These are phyloP conservation scores for Sturmia bella DNA, from an alignment of 2,888 invertebrate species.

Conservation along the genomic window DNA sequence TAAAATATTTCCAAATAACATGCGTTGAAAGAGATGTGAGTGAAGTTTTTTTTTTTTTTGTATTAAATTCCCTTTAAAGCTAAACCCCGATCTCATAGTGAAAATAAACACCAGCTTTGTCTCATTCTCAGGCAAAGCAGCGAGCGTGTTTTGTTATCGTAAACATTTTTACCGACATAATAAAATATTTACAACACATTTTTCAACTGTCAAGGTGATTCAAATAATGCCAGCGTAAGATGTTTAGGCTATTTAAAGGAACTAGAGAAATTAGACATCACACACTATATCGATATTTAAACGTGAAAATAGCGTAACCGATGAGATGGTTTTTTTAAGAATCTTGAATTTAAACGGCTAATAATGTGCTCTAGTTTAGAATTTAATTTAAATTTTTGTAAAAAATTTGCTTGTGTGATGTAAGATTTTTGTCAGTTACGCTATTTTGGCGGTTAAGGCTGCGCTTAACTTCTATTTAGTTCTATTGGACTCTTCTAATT, in stretches of 20 bases:
- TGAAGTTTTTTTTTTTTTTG: conserved; percentile 28
- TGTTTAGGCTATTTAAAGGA: background rate
- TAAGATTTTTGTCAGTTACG: too few species aligned
- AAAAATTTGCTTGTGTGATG: too few species aligned
- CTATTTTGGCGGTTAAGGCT: too few species aligned
- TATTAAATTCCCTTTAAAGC: conserved; percentile 8
- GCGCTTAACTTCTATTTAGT: too few species aligned
- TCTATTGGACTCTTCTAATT: too few species aligned
- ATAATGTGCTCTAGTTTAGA: too few species aligned
- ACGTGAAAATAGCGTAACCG: too few species aligned
- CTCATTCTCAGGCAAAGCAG: conserved; percentile 5
- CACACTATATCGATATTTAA: too few species aligned
- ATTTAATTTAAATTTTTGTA: too few species aligned
- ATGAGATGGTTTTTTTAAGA: too few species aligned
- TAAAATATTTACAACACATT: conserved; percentile 56
- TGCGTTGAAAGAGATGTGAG: conserved; percentile 4
- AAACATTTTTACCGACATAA: conserved; percentile 53
- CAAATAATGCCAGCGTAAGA: background rate
- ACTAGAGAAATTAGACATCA: too few species aligned
- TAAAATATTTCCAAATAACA: conserved; percentile 13
- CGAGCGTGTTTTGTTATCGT: conserved; percentile 42
- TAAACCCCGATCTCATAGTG: background rate
- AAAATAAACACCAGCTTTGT: conserved; percentile 41
- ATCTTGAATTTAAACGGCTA: too few species aligned
- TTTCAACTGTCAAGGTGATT: conserved; percentile 20